Base-by-base conservation (phyloP, 2,113 vertebrate species). In the Corythaixoides concolor region DNA sequence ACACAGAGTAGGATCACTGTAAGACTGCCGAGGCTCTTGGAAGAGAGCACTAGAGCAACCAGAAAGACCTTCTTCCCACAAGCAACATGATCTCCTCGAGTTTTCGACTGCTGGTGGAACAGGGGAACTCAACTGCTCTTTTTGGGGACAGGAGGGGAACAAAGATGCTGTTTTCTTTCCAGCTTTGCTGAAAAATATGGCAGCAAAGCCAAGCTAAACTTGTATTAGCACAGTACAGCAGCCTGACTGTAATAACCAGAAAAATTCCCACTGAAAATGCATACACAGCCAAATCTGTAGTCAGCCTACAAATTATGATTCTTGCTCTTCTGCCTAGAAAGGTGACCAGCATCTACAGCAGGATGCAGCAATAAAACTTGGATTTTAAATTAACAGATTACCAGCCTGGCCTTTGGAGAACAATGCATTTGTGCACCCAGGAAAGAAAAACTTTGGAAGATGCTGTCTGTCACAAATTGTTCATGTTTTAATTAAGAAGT, bases 401-500 rank as follows among this genome's bases (percentile, higher is more conserved):
- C 26, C 79, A 72, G 74, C 41, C 53, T 43, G 72, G 47, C 60
- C 47, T 63, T 59, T n/a, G 52, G n/a, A 72, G 52, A 93, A n/a
- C 2, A 4, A 59, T 1, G 24, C 37, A 16, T 27, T 58, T 67
- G 13, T 73, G 32, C 66, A 76, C 26, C 4, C 49, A 39, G 55
- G n/a, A 76, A 67, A 77, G 49, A 69, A 74, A 81, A 68, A 18
- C 79, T 77, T 67, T 1, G 4, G 43, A 49, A 74, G 21, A 83
- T 15, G 23, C 47, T 45, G 7, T 47, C 67, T 70, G 43, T 14
- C 52, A 59, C 41, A 85, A 93, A 90, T 70, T 79, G 90, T 41
- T 89, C 92, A 89, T 47, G 92, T 80, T 93, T 94, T 95, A 96
- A 95, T 93, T 94, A 94, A 93, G 64, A 63, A 81, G 28, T 17